Evolutionary conservation across 1,140 invertebrate species (phyloP).

Genomic region (Drosophila bocki): DNA sequence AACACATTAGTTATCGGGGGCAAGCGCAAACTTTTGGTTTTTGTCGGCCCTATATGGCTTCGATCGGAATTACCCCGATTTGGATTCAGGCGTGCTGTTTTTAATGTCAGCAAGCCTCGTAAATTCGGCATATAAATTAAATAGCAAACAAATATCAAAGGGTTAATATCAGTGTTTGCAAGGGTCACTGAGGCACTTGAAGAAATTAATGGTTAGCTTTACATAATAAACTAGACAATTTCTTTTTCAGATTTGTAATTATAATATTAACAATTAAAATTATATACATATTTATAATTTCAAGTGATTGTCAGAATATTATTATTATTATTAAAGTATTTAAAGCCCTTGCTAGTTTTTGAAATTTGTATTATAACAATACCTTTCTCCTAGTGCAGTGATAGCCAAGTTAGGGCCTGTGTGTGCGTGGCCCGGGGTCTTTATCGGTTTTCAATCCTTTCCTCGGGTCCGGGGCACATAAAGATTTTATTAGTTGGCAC

Average conservation of each 20-base stretch:
- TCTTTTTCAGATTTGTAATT: no score
- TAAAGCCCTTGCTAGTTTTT: not conserved
- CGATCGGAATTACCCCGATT: slow-evolving; percentile 61
- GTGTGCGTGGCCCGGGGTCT: slow-evolving; percentile 46
- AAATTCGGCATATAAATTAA: slow-evolving; percentile 77
- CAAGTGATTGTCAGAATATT: no score
- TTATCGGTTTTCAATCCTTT: slow-evolving; percentile 74
- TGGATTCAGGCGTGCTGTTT: slow-evolving; percentile 55
- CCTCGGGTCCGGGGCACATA: slow-evolving; percentile 45
- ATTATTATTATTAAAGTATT: no score
- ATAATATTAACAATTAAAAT: no score
- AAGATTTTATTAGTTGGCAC: slow-evolving; percentile 79
- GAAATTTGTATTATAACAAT: no score
- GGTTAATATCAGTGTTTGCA: slow-evolving; percentile 58
- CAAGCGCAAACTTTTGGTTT: slow-evolving; percentile 56
- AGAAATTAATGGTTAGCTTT: not conserved
- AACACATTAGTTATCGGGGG: slow-evolving; percentile 63
- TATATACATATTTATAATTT: no score
- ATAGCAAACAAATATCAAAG: slow-evolving; percentile 74
- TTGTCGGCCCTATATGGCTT: slow-evolving; percentile 42
- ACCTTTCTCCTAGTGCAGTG: not conserved
- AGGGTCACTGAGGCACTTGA: slow-evolving; percentile 28
- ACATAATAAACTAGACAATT: no score
- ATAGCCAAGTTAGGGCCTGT: slow-evolving; percentile 25
- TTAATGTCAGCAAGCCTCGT: slow-evolving; percentile 70